Evolutionary conservation across 2,113 vertebrate genomes (phyloP).

Genomic region (Laterallus jamaicensis): DNA sequence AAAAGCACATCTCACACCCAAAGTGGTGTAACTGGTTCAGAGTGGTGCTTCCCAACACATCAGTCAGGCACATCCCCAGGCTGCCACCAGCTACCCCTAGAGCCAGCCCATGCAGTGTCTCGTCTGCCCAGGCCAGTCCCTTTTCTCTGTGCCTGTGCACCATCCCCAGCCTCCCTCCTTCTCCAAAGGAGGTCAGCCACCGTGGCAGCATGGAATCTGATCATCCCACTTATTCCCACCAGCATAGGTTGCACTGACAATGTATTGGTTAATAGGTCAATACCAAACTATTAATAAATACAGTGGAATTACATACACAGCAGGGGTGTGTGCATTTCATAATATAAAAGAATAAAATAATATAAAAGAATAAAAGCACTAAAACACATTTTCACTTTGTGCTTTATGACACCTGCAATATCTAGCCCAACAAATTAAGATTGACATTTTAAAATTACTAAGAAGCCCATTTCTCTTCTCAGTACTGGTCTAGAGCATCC

Average conservation of each 20-base stretch:
- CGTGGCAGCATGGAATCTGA: fast-evolving
- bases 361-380: neutral
- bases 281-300: neutral
- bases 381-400: neutral
- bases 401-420: neutral
- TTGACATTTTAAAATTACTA: conserved; percentile 26
- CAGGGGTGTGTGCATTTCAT: neutral
- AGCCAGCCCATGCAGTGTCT: neutral
- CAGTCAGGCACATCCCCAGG: fast-evolving
- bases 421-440: conserved; percentile 42
- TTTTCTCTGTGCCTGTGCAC: neutral
- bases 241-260: neutral
- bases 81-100: neutral
- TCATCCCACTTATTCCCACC: neutral
- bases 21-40: neutral
- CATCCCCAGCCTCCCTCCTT: neutral
- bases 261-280: neutral
- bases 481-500: neutral
- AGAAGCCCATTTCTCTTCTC: conserved; percentile 5
- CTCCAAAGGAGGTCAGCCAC: neutral
- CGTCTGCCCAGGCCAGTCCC: neutral
- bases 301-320: neutral
- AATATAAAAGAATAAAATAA: neutral
- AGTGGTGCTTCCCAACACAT: neutral
- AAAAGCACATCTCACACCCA: neutral